phyloP scores from a whole-genome alignment of 2,888 invertebrate species.

The Spilarctia lutea region DNA sequence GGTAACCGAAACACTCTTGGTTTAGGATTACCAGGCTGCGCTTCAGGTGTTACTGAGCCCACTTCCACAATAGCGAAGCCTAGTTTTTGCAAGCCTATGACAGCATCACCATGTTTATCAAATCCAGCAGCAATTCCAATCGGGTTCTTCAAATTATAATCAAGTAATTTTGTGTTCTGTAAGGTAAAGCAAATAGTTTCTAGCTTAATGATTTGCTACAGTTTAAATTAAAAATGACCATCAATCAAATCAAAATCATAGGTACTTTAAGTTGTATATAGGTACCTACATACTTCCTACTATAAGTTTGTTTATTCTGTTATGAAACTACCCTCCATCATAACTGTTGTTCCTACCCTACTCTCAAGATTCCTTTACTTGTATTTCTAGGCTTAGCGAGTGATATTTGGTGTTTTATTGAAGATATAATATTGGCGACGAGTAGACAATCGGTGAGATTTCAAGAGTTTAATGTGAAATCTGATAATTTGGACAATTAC shows the following conservation, averaged over 20 bases:
- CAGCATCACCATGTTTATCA: slow-evolving; percentile 98
- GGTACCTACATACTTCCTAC: too few species aligned
- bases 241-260: slow-evolving; percentile 63
- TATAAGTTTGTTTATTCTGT: too few species aligned
- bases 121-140: slow-evolving; percentile 99
- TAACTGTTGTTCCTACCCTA: too few species aligned
- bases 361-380: too few species aligned
- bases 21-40: slow-evolving; percentile 97
- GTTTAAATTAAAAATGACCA: not conserved
- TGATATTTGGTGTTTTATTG: too few species aligned
- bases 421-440: too few species aligned
- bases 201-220: not conserved
- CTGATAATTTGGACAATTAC: too few species aligned
- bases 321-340: too few species aligned
- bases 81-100: slow-evolving; percentile 91
- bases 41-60: slow-evolving; percentile 97
- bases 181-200: slow-evolving; percentile 11
- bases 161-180: slow-evolving; percentile 91
- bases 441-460: too few species aligned
- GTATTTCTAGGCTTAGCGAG: too few species aligned
- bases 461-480: too few species aligned
- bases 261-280: too few species aligned
- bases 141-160: slow-evolving; percentile 93
- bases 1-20: slow-evolving; percentile 96
- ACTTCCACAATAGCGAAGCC: slow-evolving; percentile 99